Evolutionary conservation across 1,140 invertebrate species (phyloP).

Genomic region (Heterodera schachtii): DNA sequence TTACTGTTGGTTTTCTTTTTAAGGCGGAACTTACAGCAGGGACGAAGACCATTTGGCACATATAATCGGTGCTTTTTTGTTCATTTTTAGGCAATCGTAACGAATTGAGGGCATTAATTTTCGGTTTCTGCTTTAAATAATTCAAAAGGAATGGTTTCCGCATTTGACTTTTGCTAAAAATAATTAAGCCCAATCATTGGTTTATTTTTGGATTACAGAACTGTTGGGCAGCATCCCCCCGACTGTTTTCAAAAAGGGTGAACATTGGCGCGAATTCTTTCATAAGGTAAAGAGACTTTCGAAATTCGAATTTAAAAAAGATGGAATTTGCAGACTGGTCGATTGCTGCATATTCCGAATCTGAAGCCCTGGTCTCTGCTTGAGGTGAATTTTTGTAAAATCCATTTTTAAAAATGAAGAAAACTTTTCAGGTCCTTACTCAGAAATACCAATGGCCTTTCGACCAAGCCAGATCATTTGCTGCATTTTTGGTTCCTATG

Average conservation of each 20-base stretch:
- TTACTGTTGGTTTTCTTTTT: not conserved
- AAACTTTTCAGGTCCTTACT: slow-evolving; percentile 74
- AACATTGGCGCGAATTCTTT: slow-evolving; percentile 89
- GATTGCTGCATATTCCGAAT: slow-evolving; percentile 85
- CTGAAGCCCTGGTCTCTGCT: slow-evolving; percentile 89
- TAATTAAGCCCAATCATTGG: no score
- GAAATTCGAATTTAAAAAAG: not conserved
- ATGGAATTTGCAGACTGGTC: slow-evolving; percentile 69
- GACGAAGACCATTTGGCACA: slow-evolving; percentile 99
- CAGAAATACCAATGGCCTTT: slow-evolving; percentile 92
- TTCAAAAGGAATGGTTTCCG: no score
- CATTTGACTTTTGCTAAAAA: no score
- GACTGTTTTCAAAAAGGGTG: slow-evolving; percentile 83
- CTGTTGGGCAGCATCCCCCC: slow-evolving; percentile 91
- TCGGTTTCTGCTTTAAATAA: no score
- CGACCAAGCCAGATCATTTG: slow-evolving; percentile 82
- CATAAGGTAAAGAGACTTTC: slow-evolving; percentile 73
- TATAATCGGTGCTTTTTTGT: slow-evolving; percentile 74
- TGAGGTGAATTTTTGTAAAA: slow-evolving; percentile 57
- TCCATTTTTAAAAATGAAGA: not conserved
- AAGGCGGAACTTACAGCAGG: slow-evolving; percentile 73
- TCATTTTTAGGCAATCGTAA: not conserved
- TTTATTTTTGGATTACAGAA: slow-evolving; percentile 69
- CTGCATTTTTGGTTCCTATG: slow-evolving; percentile 91
- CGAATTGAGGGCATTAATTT: no score